A percentile compares a stretch with the other conserved stretches of the same genome.
Conservation (phyloP, 2,113 vertebrate species). For the Dipodomys stephensi region DNA sequence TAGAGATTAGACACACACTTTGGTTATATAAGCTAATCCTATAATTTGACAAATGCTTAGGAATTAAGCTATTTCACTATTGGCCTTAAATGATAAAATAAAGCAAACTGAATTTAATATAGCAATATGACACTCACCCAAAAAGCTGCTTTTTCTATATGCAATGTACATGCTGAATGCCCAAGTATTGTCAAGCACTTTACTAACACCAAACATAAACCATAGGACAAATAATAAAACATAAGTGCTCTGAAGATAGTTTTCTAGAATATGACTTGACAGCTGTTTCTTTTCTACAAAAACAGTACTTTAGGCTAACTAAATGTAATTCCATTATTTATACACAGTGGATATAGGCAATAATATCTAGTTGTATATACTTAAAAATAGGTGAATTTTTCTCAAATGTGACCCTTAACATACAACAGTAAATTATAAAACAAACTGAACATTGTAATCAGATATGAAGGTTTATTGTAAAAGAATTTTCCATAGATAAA, state of each 20-base stretch:
- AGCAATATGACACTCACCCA: not conserved
- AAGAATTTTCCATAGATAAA: not conserved
- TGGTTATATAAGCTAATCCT: not conserved
- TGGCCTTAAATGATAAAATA: slow-evolving; percentile 12
- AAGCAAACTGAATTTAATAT: not conserved
- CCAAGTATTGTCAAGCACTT: not conserved
- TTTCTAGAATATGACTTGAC: slow-evolving; percentile 19
- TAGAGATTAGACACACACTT: not conserved
- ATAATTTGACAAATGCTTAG: not conserved
- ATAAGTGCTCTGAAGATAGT: not conserved
- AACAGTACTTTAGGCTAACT: not conserved
- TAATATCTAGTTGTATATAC: not conserved
- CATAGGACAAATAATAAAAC: not conserved
- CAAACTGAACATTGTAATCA: not conserved
- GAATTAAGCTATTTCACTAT: not conserved
- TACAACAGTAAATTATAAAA: not conserved
- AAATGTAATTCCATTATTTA: not conserved
- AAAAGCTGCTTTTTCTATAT: not conserved
- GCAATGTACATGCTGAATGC: not conserved
- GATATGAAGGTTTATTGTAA: not conserved
- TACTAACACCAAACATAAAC: not conserved
- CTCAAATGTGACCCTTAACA: slow-evolving; percentile 6
- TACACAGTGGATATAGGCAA: not conserved
- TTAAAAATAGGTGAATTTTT: slow-evolving; percentile 4
- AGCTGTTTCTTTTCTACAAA: slow-evolving; percentile 40